phyloP scores from a whole-genome alignment of 2,797 vertebrate genomes.

The Cuniculus paca region DNA sequence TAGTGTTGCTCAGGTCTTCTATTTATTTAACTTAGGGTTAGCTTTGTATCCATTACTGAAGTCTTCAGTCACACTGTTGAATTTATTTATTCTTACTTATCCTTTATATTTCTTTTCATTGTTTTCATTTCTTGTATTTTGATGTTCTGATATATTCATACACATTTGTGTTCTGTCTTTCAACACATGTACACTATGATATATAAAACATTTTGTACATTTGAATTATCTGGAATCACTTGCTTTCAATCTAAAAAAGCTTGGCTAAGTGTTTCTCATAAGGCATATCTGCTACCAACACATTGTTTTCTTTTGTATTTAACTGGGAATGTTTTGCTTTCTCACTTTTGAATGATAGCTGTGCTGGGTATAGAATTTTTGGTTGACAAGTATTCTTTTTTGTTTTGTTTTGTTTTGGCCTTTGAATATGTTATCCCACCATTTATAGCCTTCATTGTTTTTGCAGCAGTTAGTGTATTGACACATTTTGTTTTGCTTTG shows the following conservation, averaged over 20 bases:
- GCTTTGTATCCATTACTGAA: background rate
- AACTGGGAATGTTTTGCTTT: background rate
- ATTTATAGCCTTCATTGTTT: background rate
- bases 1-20: background rate
- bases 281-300: background rate
- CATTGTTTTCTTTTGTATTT: background rate
- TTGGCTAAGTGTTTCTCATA: background rate
- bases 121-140: background rate
- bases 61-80: background rate
- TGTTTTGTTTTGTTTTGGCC: background rate
- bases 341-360: background rate
- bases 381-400: background rate
- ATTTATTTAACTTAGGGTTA: background rate
- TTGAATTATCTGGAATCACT: background rate
- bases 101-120: background rate
- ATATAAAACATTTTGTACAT: background rate
- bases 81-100: background rate
- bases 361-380: background rate
- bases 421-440: background rate
- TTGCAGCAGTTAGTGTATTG: background rate
- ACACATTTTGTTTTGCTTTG: background rate
- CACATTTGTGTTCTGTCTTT: background rate
- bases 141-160: background rate
- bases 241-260: background rate
- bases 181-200: background rate